These are phyloP conservation scores for Megaceryle maxima DNA, from an alignment of 2,113 vertebrate species.

Conservation along the genomic window DNA sequence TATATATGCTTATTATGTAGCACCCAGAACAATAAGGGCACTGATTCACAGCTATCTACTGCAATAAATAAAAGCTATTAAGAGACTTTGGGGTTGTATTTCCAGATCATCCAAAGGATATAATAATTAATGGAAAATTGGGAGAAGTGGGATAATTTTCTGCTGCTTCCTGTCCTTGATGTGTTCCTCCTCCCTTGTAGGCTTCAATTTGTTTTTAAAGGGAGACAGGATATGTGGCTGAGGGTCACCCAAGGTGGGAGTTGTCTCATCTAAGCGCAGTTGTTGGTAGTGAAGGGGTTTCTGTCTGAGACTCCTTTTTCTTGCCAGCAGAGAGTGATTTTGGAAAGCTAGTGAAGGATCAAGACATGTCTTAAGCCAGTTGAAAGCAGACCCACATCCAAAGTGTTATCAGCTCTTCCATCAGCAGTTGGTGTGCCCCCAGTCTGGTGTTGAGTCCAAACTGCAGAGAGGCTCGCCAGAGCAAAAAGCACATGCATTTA, in stretches of 20 bases:
- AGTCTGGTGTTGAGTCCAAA: background rate
- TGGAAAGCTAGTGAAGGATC: background rate
- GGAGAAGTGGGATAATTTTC: background rate
- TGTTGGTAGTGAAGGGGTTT: background rate
- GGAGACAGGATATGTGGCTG: background rate
- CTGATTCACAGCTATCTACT: background rate
- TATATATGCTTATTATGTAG: background rate
- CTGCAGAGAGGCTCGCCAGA: background rate
- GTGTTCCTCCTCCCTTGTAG: background rate
- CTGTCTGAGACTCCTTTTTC: background rate
- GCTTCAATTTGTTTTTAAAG: background rate
- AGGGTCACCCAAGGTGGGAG: background rate
- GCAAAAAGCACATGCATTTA: rapidly evolving
- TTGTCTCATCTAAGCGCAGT: background rate
- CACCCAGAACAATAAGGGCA: background rate
- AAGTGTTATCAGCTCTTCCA: background rate
- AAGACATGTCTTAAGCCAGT: background rate
- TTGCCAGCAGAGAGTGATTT: background rate
- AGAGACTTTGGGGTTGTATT: background rate
- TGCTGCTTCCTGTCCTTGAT: background rate
- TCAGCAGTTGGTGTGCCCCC: background rate
- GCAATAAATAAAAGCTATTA: background rate
- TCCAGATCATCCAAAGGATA: background rate
- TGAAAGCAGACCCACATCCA: background rate
- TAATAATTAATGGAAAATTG: background rate